Evolutionary conservation across 2,113 vertebrate genomes (phyloP).

Genomic region (Brienomyrus brachyistius): DNA sequence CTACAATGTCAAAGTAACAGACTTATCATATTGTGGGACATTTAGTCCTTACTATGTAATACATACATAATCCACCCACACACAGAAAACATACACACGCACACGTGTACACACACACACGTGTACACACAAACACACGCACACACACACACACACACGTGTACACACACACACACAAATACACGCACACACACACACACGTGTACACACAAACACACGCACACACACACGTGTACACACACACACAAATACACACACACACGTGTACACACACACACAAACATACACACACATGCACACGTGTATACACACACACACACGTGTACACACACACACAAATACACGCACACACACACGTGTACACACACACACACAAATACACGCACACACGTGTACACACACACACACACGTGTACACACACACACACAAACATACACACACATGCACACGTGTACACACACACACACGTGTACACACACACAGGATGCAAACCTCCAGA

Average conservation of each 20-base stretch:
- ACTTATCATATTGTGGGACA: neutral
- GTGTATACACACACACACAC: neutral
- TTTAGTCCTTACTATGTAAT: neutral
- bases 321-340: neutral
- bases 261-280: neutral
- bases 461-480: neutral
- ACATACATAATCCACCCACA: neutral
- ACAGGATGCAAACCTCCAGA: neutral
- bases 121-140: too few relatives aligned
- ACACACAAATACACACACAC: too few relatives aligned
- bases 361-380: too few relatives aligned
- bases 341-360: rapidly evolving
- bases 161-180: neutral
- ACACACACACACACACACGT: too few relatives aligned
- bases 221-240: neutral
- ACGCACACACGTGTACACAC: too few relatives aligned
- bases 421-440: neutral
- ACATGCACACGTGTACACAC: neutral
- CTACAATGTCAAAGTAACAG: neutral
- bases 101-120: neutral
- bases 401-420: neutral
- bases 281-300: neutral
- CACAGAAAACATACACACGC: neutral
- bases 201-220: too few relatives aligned
- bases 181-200: rapidly evolving